Evolutionary conservation across 2,888 invertebrate genomes (phyloP).

Genomic region (Cremastobaeus sp.): DNA sequence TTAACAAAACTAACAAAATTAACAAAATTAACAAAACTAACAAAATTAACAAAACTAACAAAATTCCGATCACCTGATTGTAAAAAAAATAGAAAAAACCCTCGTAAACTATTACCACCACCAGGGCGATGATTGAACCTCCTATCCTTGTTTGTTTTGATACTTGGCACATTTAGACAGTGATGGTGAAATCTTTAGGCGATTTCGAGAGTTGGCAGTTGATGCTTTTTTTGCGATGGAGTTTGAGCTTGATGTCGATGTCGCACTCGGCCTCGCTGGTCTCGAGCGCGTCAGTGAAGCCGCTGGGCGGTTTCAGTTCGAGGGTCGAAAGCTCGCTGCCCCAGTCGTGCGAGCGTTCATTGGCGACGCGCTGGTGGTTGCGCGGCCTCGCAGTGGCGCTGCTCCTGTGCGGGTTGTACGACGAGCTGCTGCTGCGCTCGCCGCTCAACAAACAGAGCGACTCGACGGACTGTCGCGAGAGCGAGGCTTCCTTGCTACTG

Average conservation of each 20-base stretch:
- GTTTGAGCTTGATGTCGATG: constrained; percentile 75
- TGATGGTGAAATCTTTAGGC: constrained; percentile 78
- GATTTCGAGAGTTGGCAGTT: constrained; percentile 74
- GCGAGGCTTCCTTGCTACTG: constrained; percentile 61
- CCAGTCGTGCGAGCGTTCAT: constrained; percentile 70
- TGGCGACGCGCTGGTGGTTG: constrained; percentile 1
- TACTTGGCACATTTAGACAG: constrained; percentile 75
- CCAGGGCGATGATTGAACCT: no score
- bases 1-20: no score
- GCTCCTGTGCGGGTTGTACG: constrained; percentile 54
- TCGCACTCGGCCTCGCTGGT: constrained; percentile 77
- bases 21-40: no score
- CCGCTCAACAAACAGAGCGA: constrained; percentile 72
- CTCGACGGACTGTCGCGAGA: constrained; percentile 71
- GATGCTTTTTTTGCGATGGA: constrained; percentile 71
- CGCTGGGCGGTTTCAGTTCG: constrained; percentile 79
- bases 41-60: no score
- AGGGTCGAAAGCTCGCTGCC: constrained; percentile 74
- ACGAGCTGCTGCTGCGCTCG: constrained; percentile 59
- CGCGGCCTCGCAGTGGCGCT: constrained; percentile 24
- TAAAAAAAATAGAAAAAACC: no score
- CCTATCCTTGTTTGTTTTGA: no score
- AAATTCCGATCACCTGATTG: no score
- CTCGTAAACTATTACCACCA: no score
- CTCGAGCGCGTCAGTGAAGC: constrained; percentile 76